phyloP scores from a whole-genome alignment of 2,888 invertebrate species.

The Spodoptera littoralis region DNA sequence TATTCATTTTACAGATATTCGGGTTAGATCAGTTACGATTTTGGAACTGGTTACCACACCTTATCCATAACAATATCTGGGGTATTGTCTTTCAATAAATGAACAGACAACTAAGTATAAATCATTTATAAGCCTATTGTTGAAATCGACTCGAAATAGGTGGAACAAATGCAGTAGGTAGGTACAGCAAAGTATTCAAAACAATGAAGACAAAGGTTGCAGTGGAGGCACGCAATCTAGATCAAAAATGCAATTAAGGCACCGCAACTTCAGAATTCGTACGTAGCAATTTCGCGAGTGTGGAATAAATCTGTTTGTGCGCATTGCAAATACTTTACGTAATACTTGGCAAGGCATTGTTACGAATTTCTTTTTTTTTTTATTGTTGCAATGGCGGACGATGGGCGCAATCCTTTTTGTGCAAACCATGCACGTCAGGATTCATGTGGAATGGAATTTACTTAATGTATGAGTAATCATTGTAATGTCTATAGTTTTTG shows the following conservation, averaged over 20 bases:
- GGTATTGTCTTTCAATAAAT: conserved; percentile 42
- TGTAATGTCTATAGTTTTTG: too few species aligned
- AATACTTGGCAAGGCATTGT: conserved; percentile 57
- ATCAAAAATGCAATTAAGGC: conserved; percentile 51
- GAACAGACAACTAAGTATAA: conserved; percentile 31
- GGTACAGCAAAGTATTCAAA: conserved; percentile 5
- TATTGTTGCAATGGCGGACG: conserved; percentile 49
- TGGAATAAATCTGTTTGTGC: conserved; percentile 48
- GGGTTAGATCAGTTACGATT: conserved; percentile 43
- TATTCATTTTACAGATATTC: conserved; percentile 34
- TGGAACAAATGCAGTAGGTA: conserved; percentile 4
- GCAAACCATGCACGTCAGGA: conserved; percentile 29
- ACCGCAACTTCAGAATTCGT: conserved; percentile 31
- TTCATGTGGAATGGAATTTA: conserved; percentile 4
- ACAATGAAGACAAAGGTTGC: conserved; percentile 19
- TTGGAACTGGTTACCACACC: conserved; percentile 38
- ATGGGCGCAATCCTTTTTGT: conserved; percentile 42
- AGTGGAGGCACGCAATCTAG: conserved; percentile 25
- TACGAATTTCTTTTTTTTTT: conserved; percentile 55
- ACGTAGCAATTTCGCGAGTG: conserved; percentile 42
- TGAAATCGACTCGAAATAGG: conserved; percentile 15
- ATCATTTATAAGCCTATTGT: conserved; percentile 37
- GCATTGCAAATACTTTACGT: conserved; percentile 53
- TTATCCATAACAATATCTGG: conserved; percentile 30
- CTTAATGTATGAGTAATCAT: not conserved